Evolutionary conservation across 1,140 invertebrate genomes (phyloP), one percentile per base, ranked within the genome.

Genomic region (Aricia agestis): DNA sequence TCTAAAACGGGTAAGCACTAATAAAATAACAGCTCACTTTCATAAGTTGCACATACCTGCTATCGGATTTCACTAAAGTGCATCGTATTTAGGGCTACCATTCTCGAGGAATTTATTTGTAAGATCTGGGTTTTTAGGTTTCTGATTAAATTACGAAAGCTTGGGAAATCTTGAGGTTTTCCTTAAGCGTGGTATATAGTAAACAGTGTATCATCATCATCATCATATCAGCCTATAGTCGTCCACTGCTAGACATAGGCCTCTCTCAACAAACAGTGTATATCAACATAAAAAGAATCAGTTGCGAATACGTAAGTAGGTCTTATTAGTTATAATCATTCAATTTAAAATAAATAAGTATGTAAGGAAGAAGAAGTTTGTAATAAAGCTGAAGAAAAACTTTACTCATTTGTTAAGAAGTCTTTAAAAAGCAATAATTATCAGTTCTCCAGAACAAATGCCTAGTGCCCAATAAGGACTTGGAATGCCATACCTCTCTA

Each of bases 31-130:
- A 63, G 59, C 19, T 63, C 19, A 63, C 59, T 63, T 63, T 63
- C 59, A 63, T 63, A 63, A 63, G 45, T 52, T 52, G 59, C 59
- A 63, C 59, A 63, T 63, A 63, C 59, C 59, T 17, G 10, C 59
- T 63, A 63, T 63, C 59, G 18, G 59, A 63, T 63, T 63, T 63
- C 59, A 63, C 59, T 63, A 63, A 63, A 63, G 59, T 63, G 59
- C 59, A 63, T 63, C 59, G 59, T 1, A 63, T 52, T 52, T 9
- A 52, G 45, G 45, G 45, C 45, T 52, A 13, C 45, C 45, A 13
- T 52, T 52, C 45, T 52, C 9, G 45, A 52, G 45, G 45, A 52
- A 52, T 52, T 52, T 15, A 52, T 52, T 52, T 52, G 11, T 52
- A 11, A 52, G 45, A 52, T 52, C 45, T 52, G 45, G 45, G 45